phyloP scores from a whole-genome alignment of 2,888 invertebrate genomes.

The Bibio marci region DNA sequence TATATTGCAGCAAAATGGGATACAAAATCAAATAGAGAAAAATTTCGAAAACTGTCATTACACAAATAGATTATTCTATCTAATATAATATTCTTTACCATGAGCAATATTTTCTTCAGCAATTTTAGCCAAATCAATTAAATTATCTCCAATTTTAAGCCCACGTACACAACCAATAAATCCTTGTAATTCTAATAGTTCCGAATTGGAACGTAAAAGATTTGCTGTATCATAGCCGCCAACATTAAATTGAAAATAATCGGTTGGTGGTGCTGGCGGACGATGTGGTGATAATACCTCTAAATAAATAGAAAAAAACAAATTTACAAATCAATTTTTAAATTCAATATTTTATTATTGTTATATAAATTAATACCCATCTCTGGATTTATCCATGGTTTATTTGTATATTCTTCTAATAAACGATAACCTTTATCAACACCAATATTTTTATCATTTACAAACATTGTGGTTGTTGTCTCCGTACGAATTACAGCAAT shows the following conservation, averaged over 20 bases:
- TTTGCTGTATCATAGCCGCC: constrained; percentile 71
- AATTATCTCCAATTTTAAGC: constrained; percentile 63
- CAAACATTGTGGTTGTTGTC: constrained; percentile 59
- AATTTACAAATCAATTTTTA: background rate
- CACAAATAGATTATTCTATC: too few relatives aligned
- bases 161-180: constrained; percentile 79
- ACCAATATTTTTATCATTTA: constrained; percentile 59
- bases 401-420: constrained; percentile 62
- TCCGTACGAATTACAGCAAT: constrained; percentile 65
- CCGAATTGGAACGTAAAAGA: constrained; percentile 37
- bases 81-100: constrained; percentile 41
- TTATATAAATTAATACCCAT: constrained; percentile 34
- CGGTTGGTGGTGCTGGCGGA: constrained; percentile 75
- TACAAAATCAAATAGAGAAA: too few relatives aligned
- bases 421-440: constrained; percentile 49
- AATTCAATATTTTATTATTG: background rate
- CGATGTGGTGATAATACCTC: constrained; percentile 77
- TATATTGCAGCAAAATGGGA: too few relatives aligned
- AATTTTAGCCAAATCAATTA: constrained; percentile 60
- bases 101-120: constrained; percentile 49
- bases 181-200: constrained; percentile 40
- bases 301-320: constrained; percentile 26
- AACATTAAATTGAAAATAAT: constrained; percentile 76
- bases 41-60: too few relatives aligned
- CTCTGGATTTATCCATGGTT: constrained; percentile 73